Conservation (phyloP, 2,888 invertebrate genomes). For the Hipparchia semele region DNA sequence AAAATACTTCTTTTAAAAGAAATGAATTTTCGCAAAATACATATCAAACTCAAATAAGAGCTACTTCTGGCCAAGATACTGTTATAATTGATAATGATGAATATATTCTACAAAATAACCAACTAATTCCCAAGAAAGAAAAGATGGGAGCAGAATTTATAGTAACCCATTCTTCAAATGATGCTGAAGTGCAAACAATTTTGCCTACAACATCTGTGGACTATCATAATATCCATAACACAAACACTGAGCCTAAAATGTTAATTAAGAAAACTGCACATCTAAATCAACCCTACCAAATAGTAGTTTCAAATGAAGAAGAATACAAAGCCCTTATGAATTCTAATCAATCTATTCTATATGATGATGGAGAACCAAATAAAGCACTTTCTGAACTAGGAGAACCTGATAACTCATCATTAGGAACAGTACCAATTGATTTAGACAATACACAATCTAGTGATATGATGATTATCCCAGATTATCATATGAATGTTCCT, state of each 20-base stretch:
- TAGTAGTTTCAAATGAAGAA: conserved; percentile 78
- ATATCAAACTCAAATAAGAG: conserved; percentile 37
- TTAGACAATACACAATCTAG: conserved; percentile 80
- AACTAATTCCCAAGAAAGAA: conserved; percentile 60
- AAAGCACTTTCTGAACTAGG: conserved; percentile 71
- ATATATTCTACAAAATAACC: conserved; percentile 76
- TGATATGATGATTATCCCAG: conserved; percentile 85
- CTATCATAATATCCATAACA: conserved; percentile 53
- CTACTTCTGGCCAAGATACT: conserved; percentile 56
- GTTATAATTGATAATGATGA: conserved; percentile 84
- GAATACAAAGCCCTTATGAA: conserved; percentile 76
- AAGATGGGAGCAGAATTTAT: conserved; percentile 54
- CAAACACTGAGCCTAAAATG: conserved; percentile 53
- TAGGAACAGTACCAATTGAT: conserved; percentile 62
- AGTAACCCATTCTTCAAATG: conserved; percentile 57
- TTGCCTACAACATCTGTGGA: conserved; percentile 58
- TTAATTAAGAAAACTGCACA: conserved; percentile 59
- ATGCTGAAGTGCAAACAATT: conserved; percentile 49
- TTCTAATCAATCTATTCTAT: conserved; percentile 73
- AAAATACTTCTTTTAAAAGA: conserved; percentile 44
- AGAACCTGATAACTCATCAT: conserved; percentile 54
- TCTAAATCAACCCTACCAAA: conserved; percentile 71
- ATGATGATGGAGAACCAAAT: conserved; percentile 65
- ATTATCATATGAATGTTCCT: conserved; percentile 82
- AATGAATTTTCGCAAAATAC: conserved; percentile 55